Conservation (phyloP, 2,888 invertebrate genomes). For the Micropterix aruncella region DNA sequence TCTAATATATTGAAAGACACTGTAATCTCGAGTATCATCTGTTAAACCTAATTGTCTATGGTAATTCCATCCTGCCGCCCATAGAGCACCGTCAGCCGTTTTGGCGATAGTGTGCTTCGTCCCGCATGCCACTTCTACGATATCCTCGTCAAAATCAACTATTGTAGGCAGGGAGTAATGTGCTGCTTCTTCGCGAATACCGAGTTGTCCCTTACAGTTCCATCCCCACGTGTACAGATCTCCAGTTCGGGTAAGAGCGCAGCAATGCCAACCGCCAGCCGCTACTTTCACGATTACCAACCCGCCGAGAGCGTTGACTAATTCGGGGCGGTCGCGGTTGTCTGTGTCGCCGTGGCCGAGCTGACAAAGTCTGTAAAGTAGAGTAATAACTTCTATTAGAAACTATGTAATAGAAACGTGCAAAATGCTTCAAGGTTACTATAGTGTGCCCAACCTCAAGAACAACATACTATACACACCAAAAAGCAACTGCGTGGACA, state of each 20-base stretch:
- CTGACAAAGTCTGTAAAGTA: constrained; percentile 85
- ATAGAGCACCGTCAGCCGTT: constrained; percentile 51
- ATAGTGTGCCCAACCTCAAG: too few relatives aligned
- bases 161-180: constrained; percentile 22
- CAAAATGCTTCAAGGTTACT: too few relatives aligned
- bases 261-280: constrained; percentile 80
- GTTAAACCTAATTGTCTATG: constrained; percentile 61
- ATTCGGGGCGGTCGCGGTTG: constrained; percentile 43
- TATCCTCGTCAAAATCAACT: constrained; percentile 27
- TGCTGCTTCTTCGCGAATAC: constrained; percentile 34
- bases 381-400: too few relatives aligned
- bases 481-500: too few relatives aligned
- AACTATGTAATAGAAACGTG: too few relatives aligned
- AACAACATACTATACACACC: too few relatives aligned
- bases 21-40: constrained; percentile 16
- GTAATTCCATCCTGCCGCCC: constrained; percentile 69
- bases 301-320: constrained; percentile 63
- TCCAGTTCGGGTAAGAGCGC: constrained; percentile 62
- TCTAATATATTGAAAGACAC: constrained; percentile 21
- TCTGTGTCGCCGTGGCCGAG: constrained; percentile 66
- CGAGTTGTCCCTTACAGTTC: constrained; percentile 80
- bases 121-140: constrained; percentile 58
- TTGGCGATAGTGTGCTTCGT: constrained; percentile 58
- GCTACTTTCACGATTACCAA: constrained; percentile 55
- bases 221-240: constrained; percentile 87